A percentile compares a stretch with the other conserved stretches of the same genome.
Conservation (phyloP, 2,113 vertebrate species). For the Neolamprologus ventralis region DNA sequence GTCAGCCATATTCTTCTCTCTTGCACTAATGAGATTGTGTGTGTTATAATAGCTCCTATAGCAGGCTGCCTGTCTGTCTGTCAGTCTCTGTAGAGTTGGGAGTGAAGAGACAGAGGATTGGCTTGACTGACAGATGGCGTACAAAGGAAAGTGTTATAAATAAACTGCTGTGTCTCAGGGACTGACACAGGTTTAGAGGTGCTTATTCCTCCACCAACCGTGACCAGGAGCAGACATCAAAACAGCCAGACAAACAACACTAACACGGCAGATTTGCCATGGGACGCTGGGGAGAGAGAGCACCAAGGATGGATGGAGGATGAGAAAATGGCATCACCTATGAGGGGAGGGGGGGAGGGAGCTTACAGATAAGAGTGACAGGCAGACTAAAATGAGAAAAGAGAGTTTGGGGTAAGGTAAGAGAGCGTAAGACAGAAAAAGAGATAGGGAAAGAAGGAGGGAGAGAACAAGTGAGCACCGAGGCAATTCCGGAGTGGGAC, state of each 20-base stretch:
- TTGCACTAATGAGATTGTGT: slow-evolving; percentile 59
- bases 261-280: slow-evolving; percentile 49
- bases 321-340: slow-evolving; percentile 19
- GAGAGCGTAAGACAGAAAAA: slow-evolving; percentile 10
- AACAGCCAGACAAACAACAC: slow-evolving; percentile 44
- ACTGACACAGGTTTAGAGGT: slow-evolving; percentile 67
- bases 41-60: slow-evolving; percentile 64
- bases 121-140: slow-evolving; percentile 62
- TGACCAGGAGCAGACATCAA: slow-evolving; percentile 62
- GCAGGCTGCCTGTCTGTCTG: slow-evolving; percentile 47
- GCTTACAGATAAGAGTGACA: slow-evolving; percentile 34
- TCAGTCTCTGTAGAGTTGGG: slow-evolving; percentile 44
- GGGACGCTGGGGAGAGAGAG: slow-evolving; percentile 35
- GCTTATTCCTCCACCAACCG: slow-evolving; percentile 59
- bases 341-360: not conserved
- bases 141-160: slow-evolving; percentile 64
- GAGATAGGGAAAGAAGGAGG: not conserved
- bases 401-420: slow-evolving; percentile 27
- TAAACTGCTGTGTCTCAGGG: slow-evolving; percentile 57
- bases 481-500: slow-evolving; percentile 53
- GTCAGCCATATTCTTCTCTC: slow-evolving; percentile 45
- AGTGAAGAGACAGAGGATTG: slow-evolving; percentile 46
- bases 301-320: slow-evolving; percentile 41
- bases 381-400: slow-evolving; percentile 22
- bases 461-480: slow-evolving; percentile 24